Evolutionary conservation across 2,113 vertebrate species (phyloP).

Genomic region (Regulus satrapa): DNA sequence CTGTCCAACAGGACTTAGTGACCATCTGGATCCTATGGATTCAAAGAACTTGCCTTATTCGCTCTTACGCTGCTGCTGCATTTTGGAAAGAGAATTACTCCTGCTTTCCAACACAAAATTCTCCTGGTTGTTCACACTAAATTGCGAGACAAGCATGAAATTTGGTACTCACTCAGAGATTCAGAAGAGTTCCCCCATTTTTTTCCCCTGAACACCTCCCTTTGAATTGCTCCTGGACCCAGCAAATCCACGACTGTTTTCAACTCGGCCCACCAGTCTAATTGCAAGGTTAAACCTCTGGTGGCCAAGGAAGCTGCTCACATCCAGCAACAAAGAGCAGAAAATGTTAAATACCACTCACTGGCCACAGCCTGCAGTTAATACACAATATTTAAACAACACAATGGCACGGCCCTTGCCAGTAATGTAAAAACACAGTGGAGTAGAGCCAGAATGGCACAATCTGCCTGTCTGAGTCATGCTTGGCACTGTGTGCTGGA

Average conservation of each 20-base stretch:
- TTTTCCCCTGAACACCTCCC: neutral
- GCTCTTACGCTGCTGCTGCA: neutral
- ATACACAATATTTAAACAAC: slow-evolving; percentile 57
- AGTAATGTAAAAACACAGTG: slow-evolving; percentile 56
- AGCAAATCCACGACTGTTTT: neutral
- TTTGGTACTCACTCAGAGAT: neutral
- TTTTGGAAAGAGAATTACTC: neutral
- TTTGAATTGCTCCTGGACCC: neutral
- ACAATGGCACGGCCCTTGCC: slow-evolving; percentile 58
- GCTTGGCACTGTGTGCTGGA: neutral
- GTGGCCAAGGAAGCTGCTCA: neutral
- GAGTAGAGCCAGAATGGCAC: slow-evolving; percentile 47
- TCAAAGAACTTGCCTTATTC: neutral
- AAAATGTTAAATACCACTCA: slow-evolving; percentile 35
- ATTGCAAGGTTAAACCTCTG: slow-evolving; percentile 25
- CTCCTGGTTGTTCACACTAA: neutral
- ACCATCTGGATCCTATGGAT: neutral
- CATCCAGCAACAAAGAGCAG: slow-evolving; percentile 2
- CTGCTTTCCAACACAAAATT: neutral
- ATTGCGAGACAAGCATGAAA: neutral
- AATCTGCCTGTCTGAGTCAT: slow-evolving; percentile 40
- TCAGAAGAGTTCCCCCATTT: neutral
- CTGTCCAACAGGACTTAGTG: neutral
- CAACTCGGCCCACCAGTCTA: neutral
- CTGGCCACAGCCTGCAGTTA: slow-evolving; percentile 46